phyloP scores from a whole-genome alignment of 2,797 vertebrate genomes.

The Diglossa cyanea region DNA sequence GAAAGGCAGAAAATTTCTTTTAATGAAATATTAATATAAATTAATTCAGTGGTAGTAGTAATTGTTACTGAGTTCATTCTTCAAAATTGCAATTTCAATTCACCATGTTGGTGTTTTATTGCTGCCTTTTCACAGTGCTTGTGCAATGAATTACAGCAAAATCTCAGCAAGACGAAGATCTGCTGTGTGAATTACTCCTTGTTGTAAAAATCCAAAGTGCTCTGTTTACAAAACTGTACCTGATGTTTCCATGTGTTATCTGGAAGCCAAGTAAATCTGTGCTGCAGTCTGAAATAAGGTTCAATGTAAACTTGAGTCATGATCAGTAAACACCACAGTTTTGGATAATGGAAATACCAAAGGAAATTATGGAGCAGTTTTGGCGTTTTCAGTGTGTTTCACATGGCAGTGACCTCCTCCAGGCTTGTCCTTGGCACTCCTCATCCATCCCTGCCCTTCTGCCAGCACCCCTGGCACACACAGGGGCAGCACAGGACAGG shows the following conservation, averaged over 20 bases:
- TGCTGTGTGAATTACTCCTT: not conserved
- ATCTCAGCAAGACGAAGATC: not conserved
- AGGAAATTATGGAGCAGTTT: not conserved
- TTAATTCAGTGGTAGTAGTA: constrained; percentile 26
- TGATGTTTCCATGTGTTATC: not conserved
- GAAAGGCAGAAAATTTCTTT: not conserved
- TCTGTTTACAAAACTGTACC: not conserved
- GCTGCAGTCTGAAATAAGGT: not conserved
- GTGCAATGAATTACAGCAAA: not conserved
- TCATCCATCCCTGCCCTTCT: not conserved
- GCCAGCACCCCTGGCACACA: not conserved
- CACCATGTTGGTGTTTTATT: not conserved
- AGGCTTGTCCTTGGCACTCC: not conserved
- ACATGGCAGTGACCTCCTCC: not conserved
- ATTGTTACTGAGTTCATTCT: constrained; percentile 11
- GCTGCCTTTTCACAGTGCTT: not conserved
- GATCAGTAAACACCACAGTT: not conserved
- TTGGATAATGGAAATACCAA: not conserved
- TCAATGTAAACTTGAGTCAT: not conserved
- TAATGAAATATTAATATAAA: constrained; percentile 46
- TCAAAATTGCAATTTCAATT: constrained; percentile 25
- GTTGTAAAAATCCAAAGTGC: not conserved
- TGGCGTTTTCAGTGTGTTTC: not conserved
- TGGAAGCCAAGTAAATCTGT: not conserved
- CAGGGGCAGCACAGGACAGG: not conserved